Evolutionary conservation across 2,797 vertebrate genomes (phyloP).

Genomic region (Scarus forsteni): DNA sequence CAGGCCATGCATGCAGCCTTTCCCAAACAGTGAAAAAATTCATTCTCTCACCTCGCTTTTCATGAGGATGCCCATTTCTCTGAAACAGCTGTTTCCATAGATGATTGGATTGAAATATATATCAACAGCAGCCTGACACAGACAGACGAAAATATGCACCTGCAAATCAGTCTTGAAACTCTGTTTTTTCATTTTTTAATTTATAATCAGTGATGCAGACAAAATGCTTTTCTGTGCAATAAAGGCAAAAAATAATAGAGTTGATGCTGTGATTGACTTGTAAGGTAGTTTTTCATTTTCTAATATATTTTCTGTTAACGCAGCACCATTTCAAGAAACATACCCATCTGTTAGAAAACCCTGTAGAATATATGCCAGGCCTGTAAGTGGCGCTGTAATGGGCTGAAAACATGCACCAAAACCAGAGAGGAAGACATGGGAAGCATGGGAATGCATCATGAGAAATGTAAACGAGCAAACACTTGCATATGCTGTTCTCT

Average conservation of each 20-base stretch:
- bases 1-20: slow-evolving; percentile 16
- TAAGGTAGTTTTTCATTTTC: too few species aligned
- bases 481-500: too few species aligned
- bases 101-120: slow-evolving; percentile 6
- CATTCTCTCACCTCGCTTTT: slow-evolving; percentile 23
- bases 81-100: slow-evolving; percentile 17
- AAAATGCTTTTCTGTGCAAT: not conserved
- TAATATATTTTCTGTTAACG: too few species aligned
- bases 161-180: not conserved
- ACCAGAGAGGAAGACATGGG: too few species aligned
- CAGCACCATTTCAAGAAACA: too few species aligned
- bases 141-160: not conserved
- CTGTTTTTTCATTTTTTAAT: not conserved
- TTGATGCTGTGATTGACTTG: too few species aligned
- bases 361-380: too few species aligned
- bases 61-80: slow-evolving; percentile 13
- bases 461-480: too few species aligned
- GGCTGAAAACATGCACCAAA: too few species aligned
- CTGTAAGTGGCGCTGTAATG: too few species aligned
- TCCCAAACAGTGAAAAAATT: slow-evolving; percentile 21
- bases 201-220: not conserved
- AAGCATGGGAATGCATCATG: too few species aligned
- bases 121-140: not conserved
- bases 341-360: too few species aligned
- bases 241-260: not conserved